phyloP scores from a whole-genome alignment of 64 coral and sea anemone genomes.

The Actinia tenebrosa region DNA sequence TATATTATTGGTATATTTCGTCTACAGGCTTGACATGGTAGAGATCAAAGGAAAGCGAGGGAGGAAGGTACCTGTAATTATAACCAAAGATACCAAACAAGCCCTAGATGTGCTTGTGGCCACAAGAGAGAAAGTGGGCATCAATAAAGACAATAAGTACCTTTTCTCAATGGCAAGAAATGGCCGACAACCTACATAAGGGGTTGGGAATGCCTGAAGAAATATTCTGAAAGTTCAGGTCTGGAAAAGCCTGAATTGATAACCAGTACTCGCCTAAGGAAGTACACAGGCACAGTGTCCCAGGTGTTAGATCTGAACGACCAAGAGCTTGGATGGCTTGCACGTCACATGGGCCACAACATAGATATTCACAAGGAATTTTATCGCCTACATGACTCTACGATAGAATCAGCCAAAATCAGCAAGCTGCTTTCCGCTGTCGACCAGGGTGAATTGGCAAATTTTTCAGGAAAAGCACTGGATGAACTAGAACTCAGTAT shows the following conservation, averaged over 20 bases:
- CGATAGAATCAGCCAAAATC: background rate
- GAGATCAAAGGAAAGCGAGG: conserved; percentile 27
- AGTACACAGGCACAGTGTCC: conserved; percentile 17
- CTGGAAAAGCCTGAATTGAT: conserved; percentile 15
- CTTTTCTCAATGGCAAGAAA: conserved; percentile 18
- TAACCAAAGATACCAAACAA: background rate
- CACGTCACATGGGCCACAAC: conserved; percentile 10
- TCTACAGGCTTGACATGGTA: conserved; percentile 40
- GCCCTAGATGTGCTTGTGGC: background rate
- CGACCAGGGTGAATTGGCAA: background rate
- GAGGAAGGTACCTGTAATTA: conserved; percentile 27
- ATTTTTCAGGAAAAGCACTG: background rate
- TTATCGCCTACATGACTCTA: conserved; percentile 9
- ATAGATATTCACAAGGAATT: conserved; percentile 20
- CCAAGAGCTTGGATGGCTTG: conserved; percentile 9
- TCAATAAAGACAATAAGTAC: conserved; percentile 10
- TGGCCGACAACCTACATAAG: conserved; percentile 4
- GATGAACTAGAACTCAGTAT: too few relatives aligned
- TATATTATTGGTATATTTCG: background rate
- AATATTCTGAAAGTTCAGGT: background rate
- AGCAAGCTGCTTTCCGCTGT: background rate
- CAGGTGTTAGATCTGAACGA: conserved; percentile 20
- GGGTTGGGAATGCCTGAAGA: conserved; percentile 36
- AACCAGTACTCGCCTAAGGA: conserved; percentile 20
- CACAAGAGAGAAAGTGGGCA: conserved; percentile 13